A percentile compares a stretch with the other conserved stretches of the same genome.
These are phyloP conservation scores for Oncopodura yosiiana DNA, from an alignment of 1,140 invertebrate species.

Conservation along the genomic window DNA sequence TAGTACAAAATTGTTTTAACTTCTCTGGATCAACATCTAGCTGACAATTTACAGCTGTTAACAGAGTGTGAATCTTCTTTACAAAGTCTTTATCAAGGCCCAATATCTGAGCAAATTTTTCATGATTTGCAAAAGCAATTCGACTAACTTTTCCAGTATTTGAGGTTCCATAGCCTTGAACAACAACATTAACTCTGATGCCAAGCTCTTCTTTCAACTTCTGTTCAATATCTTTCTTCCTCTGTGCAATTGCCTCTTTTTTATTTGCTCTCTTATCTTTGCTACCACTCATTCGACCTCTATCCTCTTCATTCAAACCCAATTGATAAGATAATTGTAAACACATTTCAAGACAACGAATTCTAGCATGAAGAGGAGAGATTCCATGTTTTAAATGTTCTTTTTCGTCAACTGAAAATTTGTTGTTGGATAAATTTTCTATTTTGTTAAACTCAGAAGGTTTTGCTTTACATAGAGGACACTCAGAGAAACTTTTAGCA, in stretches of 20 bases:
- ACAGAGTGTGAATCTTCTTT: slow-evolving; percentile 8
- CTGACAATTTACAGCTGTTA: slow-evolving; percentile 11
- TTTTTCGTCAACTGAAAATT: too few species aligned
- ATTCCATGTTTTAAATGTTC: slow-evolving; percentile 27
- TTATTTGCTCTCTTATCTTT: neutral
- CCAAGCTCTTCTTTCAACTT: neutral
- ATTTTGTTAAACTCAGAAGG: slow-evolving; percentile 10
- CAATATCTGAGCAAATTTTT: slow-evolving; percentile 19
- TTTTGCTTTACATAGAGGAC: slow-evolving; percentile 16
- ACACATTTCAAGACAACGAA: slow-evolving; percentile 21
- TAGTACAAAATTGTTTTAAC: slow-evolving; percentile 12
- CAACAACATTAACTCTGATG: slow-evolving; percentile 15
- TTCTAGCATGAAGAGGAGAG: slow-evolving; percentile 25
- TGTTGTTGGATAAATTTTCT: neutral
- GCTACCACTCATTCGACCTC: slow-evolving; percentile 6
- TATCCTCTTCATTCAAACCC: slow-evolving; percentile 1
- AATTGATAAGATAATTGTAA: slow-evolving; percentile 25
- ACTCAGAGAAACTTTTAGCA: neutral
- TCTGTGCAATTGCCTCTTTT: neutral
- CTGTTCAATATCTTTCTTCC: slow-evolving; percentile 11
- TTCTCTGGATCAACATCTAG: slow-evolving; percentile 5
- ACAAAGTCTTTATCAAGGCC: slow-evolving; percentile 15
- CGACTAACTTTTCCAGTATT: slow-evolving; percentile 32
- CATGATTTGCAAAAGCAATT: slow-evolving; percentile 10
- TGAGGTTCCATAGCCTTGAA: slow-evolving; percentile 6